These are phyloP conservation scores for Heterotilapia buettikoferi DNA, from an alignment of 2,113 vertebrate species.

Conservation along the genomic window DNA sequence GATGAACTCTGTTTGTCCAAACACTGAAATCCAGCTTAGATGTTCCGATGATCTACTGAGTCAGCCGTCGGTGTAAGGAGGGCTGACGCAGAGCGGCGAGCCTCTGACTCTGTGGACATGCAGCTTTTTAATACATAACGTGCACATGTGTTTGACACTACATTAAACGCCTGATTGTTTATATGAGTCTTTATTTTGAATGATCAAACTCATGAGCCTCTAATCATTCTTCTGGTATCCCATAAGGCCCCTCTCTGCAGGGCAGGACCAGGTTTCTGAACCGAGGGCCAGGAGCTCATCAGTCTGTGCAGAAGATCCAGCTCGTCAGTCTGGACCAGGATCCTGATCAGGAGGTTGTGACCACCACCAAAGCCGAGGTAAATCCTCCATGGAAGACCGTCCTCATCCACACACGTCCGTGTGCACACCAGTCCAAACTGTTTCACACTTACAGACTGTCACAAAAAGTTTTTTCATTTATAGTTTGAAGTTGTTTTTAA, in stretches of 20 bases:
- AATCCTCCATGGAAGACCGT: neutral
- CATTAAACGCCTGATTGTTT: neutral
- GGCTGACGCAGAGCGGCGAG: neutral
- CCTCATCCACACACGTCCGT: neutral
- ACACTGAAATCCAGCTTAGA: neutral
- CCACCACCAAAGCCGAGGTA: constrained; percentile 51
- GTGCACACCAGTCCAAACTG: neutral
- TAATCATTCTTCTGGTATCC: neutral
- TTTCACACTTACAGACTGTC: neutral
- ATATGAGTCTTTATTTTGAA: neutral
- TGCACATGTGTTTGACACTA: neutral
- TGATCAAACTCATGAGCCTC: neutral
- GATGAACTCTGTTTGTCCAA: neutral
- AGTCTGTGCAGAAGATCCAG: neutral
- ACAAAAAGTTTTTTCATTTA: neutral
- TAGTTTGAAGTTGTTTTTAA: neutral
- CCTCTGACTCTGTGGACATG: neutral
- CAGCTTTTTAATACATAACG: neutral
- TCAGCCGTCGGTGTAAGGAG: neutral
- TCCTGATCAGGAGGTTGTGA: constrained; percentile 43
- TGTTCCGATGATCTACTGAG: neutral
- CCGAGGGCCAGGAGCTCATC: neutral
- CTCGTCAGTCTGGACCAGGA: constrained; percentile 27
- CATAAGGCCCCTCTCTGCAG: constrained; percentile 6
- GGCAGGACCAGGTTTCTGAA: constrained; percentile 36